phyloP scores from a whole-genome alignment of 2,113 vertebrate genomes.

The Telmatochromis sp. region DNA sequence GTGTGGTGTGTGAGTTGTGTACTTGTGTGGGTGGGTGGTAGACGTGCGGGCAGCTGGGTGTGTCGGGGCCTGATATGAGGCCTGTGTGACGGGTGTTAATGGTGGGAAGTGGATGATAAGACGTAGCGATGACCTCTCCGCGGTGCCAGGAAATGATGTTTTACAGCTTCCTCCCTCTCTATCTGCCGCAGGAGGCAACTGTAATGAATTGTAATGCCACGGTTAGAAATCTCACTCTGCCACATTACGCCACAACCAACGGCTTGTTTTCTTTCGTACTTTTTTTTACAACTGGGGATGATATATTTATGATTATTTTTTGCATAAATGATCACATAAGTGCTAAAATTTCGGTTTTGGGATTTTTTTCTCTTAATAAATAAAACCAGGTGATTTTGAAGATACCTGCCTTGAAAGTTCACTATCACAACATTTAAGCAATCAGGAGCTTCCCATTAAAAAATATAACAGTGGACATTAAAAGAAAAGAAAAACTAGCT shows the following conservation, averaged over 20 bases:
- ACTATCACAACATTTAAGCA: constrained; percentile 20
- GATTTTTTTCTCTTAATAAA: not conserved
- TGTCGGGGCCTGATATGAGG: constrained; percentile 27
- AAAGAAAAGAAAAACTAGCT: not conserved
- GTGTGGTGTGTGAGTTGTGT: not conserved
- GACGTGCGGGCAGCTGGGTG: not conserved
- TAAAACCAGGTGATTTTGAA: not conserved
- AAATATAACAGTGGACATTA: not conserved
- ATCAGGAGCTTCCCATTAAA: constrained; percentile 26
- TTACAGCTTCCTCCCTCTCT: not conserved
- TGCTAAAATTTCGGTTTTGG: not conserved
- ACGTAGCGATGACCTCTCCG: not conserved
- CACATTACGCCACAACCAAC: not conserved
- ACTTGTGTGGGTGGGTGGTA: not conserved
- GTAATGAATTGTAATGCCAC: not conserved
- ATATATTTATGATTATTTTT: not conserved
- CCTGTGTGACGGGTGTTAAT: not conserved
- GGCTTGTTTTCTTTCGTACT: not conserved
- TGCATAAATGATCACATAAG: not conserved
- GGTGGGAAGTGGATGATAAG: constrained; percentile 11
- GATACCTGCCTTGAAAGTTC: constrained; percentile 17
- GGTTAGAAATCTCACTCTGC: not conserved
- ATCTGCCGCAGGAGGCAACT: not conserved
- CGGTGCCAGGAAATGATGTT: constrained; percentile 9
- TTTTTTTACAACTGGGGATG: not conserved